Percentiles rank a stretch among this genome's conserved stretches.
Conservation (phyloP, 2,797 vertebrate genomes). For the Syngnathus rostellatus region DNA sequence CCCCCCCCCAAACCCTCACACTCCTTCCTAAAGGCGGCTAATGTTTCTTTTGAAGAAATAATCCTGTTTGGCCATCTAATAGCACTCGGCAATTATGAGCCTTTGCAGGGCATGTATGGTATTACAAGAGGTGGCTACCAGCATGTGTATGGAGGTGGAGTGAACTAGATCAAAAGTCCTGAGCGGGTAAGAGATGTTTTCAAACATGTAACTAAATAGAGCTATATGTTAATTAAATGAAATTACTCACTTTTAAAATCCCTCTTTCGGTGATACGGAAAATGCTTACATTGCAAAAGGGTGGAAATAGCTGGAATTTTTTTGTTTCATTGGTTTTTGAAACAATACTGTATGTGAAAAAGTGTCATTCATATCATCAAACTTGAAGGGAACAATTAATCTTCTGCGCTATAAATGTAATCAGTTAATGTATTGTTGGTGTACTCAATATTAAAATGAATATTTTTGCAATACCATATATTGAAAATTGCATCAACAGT, state of each 20-base stretch:
- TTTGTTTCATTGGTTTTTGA: not conserved
- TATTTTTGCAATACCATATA: too few species aligned
- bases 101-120: slow-evolving; percentile 57
- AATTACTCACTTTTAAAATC: not conserved
- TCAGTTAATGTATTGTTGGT: not conserved
- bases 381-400: not conserved
- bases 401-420: not conserved
- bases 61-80: slow-evolving; percentile 65
- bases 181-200: not conserved
- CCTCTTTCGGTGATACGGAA: not conserved
- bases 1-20: slow-evolving; percentile 53
- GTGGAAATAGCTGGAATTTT: not conserved
- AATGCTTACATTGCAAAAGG: not conserved
- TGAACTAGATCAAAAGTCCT: not conserved
- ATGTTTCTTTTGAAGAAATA: slow-evolving; percentile 72
- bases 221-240: not conserved
- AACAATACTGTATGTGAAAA: too few species aligned
- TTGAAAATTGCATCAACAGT: too few species aligned
- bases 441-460: too few species aligned
- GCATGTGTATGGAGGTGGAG: not conserved
- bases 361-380: not conserved
- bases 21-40: slow-evolving; percentile 64
- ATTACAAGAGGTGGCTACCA: slow-evolving; percentile 53
- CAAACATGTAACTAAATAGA: not conserved
- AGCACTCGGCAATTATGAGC: slow-evolving; percentile 55